Conservation (phyloP, 2,888 invertebrate genomes). For the Campoplex capitator region DNA sequence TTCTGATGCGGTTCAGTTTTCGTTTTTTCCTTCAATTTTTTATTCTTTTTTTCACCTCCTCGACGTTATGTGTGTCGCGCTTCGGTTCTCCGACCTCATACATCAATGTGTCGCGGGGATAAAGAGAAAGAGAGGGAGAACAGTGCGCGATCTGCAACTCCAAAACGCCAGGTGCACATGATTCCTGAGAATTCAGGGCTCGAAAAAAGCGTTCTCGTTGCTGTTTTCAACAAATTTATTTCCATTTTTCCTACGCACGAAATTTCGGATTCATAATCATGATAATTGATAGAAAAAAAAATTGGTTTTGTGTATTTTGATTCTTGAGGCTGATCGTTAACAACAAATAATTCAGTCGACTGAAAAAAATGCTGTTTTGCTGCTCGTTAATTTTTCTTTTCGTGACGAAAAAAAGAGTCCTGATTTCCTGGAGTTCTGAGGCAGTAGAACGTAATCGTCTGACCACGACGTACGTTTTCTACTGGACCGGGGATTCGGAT, state of each 20-base stretch:
- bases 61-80: conserved; percentile 55
- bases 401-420: background rate
- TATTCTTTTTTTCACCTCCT: conserved; percentile 18
- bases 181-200: conserved; percentile 61
- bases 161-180: conserved; percentile 71
- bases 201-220: conserved; percentile 6
- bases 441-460: conserved; percentile 4
- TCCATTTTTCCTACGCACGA: background rate
- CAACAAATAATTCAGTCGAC: background rate
- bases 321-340: background rate
- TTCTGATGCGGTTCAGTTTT: conserved; percentile 56
- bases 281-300: background rate
- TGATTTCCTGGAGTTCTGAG: background rate
- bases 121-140: conserved; percentile 56
- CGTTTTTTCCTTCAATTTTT: conserved; percentile 47
- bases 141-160: conserved; percentile 58
- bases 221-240: conserved; percentile 2
- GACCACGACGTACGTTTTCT: conserved; percentile 34
- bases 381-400: background rate
- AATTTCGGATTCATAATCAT: background rate
- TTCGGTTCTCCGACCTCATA: conserved; percentile 67
- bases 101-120: conserved; percentile 74
- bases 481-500: background rate
- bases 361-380: background rate
- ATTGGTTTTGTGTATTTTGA: background rate